Evolutionary conservation across 2,888 invertebrate species (phyloP).

Genomic region (Stenchaetothrips biformis): DNA sequence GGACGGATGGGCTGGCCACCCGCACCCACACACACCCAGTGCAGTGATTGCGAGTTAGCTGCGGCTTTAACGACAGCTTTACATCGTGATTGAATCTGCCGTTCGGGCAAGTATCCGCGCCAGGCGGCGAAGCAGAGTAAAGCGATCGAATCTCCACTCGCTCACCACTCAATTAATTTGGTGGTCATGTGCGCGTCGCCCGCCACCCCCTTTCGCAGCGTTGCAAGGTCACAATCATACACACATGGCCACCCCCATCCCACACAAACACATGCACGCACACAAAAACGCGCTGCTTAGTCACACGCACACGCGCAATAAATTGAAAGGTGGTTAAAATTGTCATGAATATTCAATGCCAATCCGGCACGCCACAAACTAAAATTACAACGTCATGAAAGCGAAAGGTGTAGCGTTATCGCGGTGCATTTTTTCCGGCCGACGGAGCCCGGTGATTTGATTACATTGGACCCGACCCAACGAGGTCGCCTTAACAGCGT

Average conservation of each 20-base stretch:
- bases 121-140: background rate
- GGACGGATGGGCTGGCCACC: too few relatives aligned
- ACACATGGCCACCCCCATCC: background rate
- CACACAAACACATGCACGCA: background rate
- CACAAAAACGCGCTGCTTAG: background rate
- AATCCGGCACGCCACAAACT: background rate
- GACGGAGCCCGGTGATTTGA: too few relatives aligned
- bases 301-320: background rate
- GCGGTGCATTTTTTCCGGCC: too few relatives aligned
- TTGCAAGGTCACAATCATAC: background rate
- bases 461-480: too few relatives aligned
- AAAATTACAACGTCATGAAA: too few relatives aligned
- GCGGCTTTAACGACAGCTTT: too few relatives aligned
- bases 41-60: too few relatives aligned
- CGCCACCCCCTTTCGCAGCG: background rate
- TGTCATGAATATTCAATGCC: conserved; percentile 1
- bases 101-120: background rate
- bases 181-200: background rate
- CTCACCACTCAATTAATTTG: conserved; percentile 11
- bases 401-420: too few relatives aligned
- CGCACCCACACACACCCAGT: too few relatives aligned
- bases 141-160: background rate
- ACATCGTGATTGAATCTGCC: too few relatives aligned
- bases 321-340: background rate
- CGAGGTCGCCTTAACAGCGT: too few relatives aligned